Conservation (phyloP, 2,888 invertebrate species). For the Rhamnusium bicolor region DNA sequence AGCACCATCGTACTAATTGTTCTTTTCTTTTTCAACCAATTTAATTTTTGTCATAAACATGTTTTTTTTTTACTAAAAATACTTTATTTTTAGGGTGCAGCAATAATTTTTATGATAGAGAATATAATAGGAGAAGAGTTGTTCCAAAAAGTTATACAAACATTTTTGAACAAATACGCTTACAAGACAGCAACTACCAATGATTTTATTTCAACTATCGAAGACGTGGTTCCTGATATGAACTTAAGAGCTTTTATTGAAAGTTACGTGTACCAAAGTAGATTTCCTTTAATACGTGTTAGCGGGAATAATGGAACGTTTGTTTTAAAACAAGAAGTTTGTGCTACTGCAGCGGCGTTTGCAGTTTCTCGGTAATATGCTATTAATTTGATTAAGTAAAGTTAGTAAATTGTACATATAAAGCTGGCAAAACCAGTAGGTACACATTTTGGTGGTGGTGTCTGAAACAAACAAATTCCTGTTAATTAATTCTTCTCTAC, state of each 20-base stretch:
- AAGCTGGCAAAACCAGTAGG: too few relatives aligned
- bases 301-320: conserved; percentile 69
- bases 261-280: conserved; percentile 90
- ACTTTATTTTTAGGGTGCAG: conserved; percentile 77
- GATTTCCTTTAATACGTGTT: conserved; percentile 83
- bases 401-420: background rate
- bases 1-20: too few relatives aligned
- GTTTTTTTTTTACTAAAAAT: background rate
- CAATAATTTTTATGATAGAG: conserved; percentile 88
- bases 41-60: too few relatives aligned
- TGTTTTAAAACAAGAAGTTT: conserved; percentile 80
- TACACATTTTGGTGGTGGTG: too few relatives aligned
- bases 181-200: conserved; percentile 84
- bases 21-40: too few relatives aligned
- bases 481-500: too few relatives aligned
- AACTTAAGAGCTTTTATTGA: conserved; percentile 78
- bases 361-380: conserved; percentile 56
- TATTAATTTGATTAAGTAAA: background rate
- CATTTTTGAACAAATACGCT: conserved; percentile 79
- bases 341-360: conserved; percentile 75
- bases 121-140: conserved; percentile 80
- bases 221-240: conserved; percentile 72
- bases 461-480: too few relatives aligned
- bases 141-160: conserved; percentile 80
- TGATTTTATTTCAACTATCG: conserved; percentile 80